Conservation (phyloP, 1,140 invertebrate species). For the Lasioglossum albipes region DNA sequence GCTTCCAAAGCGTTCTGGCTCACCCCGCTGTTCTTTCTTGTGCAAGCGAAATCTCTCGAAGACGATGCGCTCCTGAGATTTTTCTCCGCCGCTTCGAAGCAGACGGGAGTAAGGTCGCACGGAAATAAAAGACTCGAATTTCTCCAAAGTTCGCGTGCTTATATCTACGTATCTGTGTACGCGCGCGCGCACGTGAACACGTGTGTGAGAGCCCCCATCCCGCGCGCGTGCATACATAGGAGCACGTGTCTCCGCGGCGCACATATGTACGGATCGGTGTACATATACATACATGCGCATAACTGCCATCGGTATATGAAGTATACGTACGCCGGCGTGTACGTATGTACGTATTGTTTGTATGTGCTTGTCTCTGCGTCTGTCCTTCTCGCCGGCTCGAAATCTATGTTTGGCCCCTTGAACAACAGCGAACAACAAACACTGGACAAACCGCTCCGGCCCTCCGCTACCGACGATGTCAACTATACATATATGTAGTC, state of each 20-base stretch:
- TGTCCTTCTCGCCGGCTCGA: conserved; percentile 50
- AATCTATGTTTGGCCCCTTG: conserved; percentile 74
- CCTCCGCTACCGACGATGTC: conserved; percentile 65
- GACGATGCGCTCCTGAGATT: conserved; percentile 67
- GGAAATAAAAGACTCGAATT: conserved; percentile 73
- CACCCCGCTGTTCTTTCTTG: conserved; percentile 31
- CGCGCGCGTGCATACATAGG: no score
- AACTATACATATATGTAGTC: conserved; percentile 63
- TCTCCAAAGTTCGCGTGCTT: conserved; percentile 66
- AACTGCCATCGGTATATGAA: no score
- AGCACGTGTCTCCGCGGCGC: no score
- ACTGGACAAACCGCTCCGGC: conserved; percentile 66
- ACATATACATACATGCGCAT: no score
- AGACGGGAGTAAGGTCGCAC: conserved; percentile 41
- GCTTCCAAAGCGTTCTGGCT: conserved; percentile 42
- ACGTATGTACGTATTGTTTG: neutral
- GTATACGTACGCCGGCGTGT: neutral
- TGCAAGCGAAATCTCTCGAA: conserved; percentile 57
- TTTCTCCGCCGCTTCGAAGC: conserved; percentile 59
- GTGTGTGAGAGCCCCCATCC: neutral
- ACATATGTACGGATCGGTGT: no score
- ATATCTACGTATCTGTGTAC: neutral
- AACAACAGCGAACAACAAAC: conserved; percentile 76
- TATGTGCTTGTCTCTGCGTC: neutral
- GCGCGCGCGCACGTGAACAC: no score